Percentiles rank a stretch among this genome's conserved stretches.
phyloP scores from a whole-genome alignment of 2,888 invertebrate species.

The Dolichopus griseipennis region DNA sequence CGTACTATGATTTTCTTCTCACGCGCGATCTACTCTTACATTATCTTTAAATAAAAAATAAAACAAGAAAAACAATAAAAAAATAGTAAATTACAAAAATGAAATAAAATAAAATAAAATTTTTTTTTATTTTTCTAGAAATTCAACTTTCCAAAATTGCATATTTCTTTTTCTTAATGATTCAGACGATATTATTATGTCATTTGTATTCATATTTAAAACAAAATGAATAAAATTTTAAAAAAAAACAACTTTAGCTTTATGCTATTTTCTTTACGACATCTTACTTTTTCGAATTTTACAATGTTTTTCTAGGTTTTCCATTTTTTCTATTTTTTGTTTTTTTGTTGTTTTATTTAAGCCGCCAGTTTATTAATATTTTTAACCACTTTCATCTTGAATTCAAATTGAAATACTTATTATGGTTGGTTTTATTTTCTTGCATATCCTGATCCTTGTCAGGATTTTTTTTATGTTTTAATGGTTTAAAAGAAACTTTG shows the following conservation, averaged over 20 bases:
- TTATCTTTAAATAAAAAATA: neutral
- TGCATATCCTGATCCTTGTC: neutral
- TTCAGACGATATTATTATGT: conserved; percentile 3
- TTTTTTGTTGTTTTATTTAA: neutral
- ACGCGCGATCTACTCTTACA: neutral
- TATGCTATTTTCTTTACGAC: too few species aligned
- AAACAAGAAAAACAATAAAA: too few species aligned
- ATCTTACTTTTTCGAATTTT: too few species aligned
- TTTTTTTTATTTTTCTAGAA: neutral
- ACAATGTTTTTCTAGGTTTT: too few species aligned
- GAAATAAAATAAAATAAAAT: too few species aligned
- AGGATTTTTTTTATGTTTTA: neutral
- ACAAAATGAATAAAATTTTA: neutral
- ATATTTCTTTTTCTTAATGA: neutral
- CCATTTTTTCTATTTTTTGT: too few species aligned
- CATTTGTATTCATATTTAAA: conserved; percentile 2
- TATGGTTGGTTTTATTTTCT: neutral
- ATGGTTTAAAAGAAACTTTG: too few species aligned
- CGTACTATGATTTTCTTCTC: neutral
- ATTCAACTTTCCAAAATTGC: neutral
- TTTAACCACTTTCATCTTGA: conserved; percentile 1
- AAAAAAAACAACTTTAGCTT: too few species aligned
- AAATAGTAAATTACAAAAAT: too few species aligned
- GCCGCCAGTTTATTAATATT: conserved; percentile 4
- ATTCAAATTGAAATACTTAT: neutral